Evolutionary conservation across 1,140 invertebrate species (phyloP), one percentile per base, ranked within the genome.

Genomic region (Parapsyche elsis): DNA sequence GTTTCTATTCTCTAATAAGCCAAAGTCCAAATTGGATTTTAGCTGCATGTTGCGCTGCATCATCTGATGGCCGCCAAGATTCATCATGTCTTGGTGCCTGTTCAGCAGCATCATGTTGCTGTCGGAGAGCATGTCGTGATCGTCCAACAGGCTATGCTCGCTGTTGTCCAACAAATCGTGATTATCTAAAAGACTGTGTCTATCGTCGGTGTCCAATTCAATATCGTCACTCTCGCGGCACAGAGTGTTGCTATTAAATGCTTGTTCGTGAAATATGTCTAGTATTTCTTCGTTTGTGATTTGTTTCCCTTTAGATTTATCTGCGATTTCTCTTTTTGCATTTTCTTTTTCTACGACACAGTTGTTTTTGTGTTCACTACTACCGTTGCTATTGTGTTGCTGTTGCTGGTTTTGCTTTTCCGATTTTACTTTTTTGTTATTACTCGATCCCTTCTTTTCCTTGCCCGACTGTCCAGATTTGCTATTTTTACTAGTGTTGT

Each of bases 121-220:
- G 86, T 45, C 85, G 70, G 86, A 86, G 5, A 89, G 80, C 2
- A 89, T 83, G 71, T 86, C 86, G 76, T 89, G 86, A 59, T 83
- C 82, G 38, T 89, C 88, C 44, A 89, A 76, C 9, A 89, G 79
- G 74, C 87, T 88, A 85, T 88, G 88, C 76, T 89, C 87, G 59
- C 87, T 88, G 82, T 85, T 88, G 38, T 89, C 87, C 83, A 89
- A 84, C 73, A 89, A 81, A 80, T 88, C 87, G 77, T 88, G 88
- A 80, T 87, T 88, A 74, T 89, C 88, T 79, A 89, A 83, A 26
- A 89, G 81, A 75, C 87, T 88, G 84, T 89, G 88, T 84, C 88
- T 86, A 71, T 89, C 88, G 76, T 89, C 88, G 19, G 88, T 87
- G 84, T 89, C 88, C 71, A 89, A 80, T 84, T 88, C 87, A 78